Percentiles rank a stretch among this genome's conserved stretches.
Evolutionary conservation across 2,888 invertebrate species (phyloP).

Genomic region (Coronaproctus castanopsis): DNA sequence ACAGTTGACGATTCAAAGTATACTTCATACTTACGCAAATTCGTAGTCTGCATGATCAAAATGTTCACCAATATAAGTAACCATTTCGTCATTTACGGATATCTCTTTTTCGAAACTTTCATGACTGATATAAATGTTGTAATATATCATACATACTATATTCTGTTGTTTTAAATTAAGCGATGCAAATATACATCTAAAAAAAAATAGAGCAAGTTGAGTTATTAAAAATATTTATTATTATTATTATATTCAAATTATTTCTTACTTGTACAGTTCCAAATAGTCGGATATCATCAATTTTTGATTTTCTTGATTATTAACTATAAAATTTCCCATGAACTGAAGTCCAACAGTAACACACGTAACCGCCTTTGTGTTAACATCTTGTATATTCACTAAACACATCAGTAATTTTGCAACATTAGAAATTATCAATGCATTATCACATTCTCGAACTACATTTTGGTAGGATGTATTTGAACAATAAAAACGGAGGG

Average conservation of each 20-base stretch:
- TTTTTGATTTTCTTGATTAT: neutral
- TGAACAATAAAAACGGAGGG: neutral
- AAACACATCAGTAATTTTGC: neutral
- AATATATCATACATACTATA: neutral
- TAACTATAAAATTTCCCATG: neutral
- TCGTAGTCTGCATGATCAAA: neutral
- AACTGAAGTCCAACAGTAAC: neutral
- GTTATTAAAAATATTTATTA: too few species aligned
- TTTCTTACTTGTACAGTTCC: neutral
- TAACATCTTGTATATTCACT: neutral
- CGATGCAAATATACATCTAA: neutral
- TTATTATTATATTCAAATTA: too few species aligned
- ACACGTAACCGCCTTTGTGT: neutral
- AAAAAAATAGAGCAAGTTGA: neutral
- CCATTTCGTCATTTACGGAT: neutral
- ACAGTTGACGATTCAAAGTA: too few species aligned
- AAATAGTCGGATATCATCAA: neutral
- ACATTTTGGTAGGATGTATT: neutral
- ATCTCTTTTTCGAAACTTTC: neutral
- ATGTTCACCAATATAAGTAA: neutral
- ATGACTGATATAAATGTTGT: neutral
- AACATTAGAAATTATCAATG: neutral
- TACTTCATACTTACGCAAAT: neutral
- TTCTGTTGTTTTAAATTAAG: neutral
- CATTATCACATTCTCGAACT: neutral